Conservation (phyloP, 2,888 invertebrate genomes). For the Cantharis flavilabris region DNA sequence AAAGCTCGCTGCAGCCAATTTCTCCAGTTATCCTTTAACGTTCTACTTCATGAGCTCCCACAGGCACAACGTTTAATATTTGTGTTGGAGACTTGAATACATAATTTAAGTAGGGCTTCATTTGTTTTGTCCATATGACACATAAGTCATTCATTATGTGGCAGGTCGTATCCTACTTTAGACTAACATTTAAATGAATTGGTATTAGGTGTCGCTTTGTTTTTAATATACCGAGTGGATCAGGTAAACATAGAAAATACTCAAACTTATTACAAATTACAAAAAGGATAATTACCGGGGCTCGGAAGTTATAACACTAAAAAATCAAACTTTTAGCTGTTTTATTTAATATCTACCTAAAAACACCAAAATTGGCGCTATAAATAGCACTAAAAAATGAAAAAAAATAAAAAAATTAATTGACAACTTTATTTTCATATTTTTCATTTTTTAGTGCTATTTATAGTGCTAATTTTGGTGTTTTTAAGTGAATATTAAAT, state of each 20-base stretch:
- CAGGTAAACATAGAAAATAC: background rate
- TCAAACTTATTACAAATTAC: no score
- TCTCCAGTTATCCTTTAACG: constrained; percentile 16
- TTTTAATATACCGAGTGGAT: background rate
- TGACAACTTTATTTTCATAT: no score
- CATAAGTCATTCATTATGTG: constrained; percentile 11
- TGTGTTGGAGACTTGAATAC: constrained; percentile 20
- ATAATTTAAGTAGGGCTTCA: constrained; percentile 10
- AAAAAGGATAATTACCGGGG: no score
- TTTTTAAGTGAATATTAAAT: no score
- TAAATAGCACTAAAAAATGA: no score
- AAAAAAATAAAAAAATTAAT: no score
- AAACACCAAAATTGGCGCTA: no score
- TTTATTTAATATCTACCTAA: no score
- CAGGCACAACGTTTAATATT: constrained; percentile 16
- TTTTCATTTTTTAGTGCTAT: no score
- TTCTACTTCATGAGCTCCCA: constrained; percentile 16
- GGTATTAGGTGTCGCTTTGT: background rate
- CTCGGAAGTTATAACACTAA: no score
- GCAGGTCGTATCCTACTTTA: background rate
- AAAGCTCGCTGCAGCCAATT: constrained; percentile 19
- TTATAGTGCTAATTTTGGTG: no score
- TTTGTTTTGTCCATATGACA: constrained; percentile 18
- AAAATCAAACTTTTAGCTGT: no score
- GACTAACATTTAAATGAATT: constrained; percentile 3